Conservation (phyloP, 2,113 vertebrate genomes). For the Hippopotamus amphibius region DNA sequence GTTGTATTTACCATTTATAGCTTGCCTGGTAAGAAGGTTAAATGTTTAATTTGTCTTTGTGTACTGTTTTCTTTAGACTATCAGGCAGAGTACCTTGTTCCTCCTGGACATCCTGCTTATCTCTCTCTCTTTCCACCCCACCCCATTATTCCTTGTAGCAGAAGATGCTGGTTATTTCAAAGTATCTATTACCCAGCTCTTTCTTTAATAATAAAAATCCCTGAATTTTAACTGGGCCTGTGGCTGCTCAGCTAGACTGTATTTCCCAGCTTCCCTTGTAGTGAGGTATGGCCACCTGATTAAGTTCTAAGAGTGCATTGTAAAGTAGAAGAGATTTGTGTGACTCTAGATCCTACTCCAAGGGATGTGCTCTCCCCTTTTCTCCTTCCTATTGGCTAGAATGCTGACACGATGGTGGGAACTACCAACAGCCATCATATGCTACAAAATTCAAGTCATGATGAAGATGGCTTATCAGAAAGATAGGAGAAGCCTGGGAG, state of each 20-base stretch:
- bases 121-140: background rate
- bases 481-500: background rate
- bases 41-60: background rate
- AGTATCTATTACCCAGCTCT: background rate
- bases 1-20: background rate
- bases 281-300: background rate
- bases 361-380: background rate
- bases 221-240: background rate
- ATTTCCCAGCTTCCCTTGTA: background rate
- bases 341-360: background rate
- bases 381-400: background rate
- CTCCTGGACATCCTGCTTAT: background rate
- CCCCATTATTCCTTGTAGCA: background rate
- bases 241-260: background rate
- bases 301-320: background rate
- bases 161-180: background rate
- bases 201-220: background rate
- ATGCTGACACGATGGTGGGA: background rate
- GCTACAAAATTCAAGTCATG: background rate
- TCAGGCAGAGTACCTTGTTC: background rate
- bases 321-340: background rate
- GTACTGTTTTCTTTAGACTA: background rate
- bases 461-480: background rate
- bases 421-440: background rate
- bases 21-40: background rate